Base-by-base conservation (phyloP, 2,888 invertebrate species). In the Machimus atricapillus region DNA sequence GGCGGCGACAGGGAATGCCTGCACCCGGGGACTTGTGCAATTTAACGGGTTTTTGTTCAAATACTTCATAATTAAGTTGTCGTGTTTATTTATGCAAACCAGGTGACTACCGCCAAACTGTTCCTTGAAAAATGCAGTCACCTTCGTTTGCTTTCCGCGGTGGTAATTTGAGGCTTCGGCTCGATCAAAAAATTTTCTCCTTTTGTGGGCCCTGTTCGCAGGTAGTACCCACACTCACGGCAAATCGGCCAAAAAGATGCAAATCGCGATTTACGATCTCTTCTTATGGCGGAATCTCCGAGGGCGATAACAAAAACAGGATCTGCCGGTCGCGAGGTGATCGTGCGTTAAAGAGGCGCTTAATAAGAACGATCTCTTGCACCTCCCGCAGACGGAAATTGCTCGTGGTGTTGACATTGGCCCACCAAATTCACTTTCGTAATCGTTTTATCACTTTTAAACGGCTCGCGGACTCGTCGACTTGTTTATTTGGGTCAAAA, bases 21-120 rank as follows among this genome's bases (percentile, higher is more conserved):
- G 81, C 37, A 31, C 52, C 43, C 19, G 52, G 78, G 46, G 46
- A 43, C 82, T 82, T 81, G 37, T 82, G 82, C 82, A 82, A 82
- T 34, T 82, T 37, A 82, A 82, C 82, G 82, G 52, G 82, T 85
- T 85, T 86, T 77, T 77, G 37, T 56, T 77, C 76, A 74, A 86
- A 86, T 86, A 77, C 85, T 86, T 86, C 56, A 86, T 86, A 86
- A 86, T 86, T 86, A 86, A 77, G 85, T 86, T 77, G 85, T 86
- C 85, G 76, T 86, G 76, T 86, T 86, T 86, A 56, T 86, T 86
- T 86, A 86, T 86, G 85, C 52, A 76, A 77, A 86, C 56, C 85
- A 86, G 37, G 85, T 46, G 85, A 86, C 76, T 56, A 76, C 76
- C 52, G 85, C 43, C 56, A 74, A 85, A 82, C 19, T 82, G 56